Base-by-base conservation (phyloP, 2,888 invertebrate genomes). In the Drosophila nr. perissopoda region DNA sequence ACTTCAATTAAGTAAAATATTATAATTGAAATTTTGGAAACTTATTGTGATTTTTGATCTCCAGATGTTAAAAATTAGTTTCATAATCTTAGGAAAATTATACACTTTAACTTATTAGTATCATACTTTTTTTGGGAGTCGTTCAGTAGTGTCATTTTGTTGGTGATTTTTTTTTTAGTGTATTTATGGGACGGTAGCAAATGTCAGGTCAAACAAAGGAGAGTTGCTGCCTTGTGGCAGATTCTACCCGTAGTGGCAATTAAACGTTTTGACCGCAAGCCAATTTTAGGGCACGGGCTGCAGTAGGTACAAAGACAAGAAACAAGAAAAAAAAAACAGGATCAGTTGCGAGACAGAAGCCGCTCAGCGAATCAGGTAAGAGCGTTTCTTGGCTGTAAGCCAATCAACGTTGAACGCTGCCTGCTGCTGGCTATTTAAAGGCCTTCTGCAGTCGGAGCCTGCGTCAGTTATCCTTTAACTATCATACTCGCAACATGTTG, bases 191-290 rank as follows among this genome's bases (percentile, higher is more conserved):
- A 56, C 36, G 36, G 54, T 74, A 75, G 69, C 71, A 73, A 76
- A 72, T 80, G 80, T 54, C 87, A 81, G 82, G 81, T 69, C 80
- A 71, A 71, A 82, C 70, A 76, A 79, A 59, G 73, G 34, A 29
- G 40, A 16, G 18, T 38, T 36, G 36, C 5, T 36, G 18, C 61
- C 36, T 34, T 53, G 40, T 40, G 48, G 53, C 52, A 52, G 36
- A 27, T 11, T 34, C 18, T 21, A 29, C 29, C 56, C 31, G n/a
- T 61, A 71, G 64, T 52, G 80, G 73, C 75, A 91, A 90, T 91
- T 91, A 91, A 91, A 85, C 91, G 89, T 90, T 88, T 91, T 89
- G 89, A 91, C 91, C 91, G 89, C 91, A 91, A 91, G 92, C 85
- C 90, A 91, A 90, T 88, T 88, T 90, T 86, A 67, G 82, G 77